Percentiles rank a stretch among this genome's conserved stretches.
These are phyloP conservation scores for Myotis yumanensis DNA, from an alignment of 2,113 vertebrate genomes.

Conservation along the genomic window DNA sequence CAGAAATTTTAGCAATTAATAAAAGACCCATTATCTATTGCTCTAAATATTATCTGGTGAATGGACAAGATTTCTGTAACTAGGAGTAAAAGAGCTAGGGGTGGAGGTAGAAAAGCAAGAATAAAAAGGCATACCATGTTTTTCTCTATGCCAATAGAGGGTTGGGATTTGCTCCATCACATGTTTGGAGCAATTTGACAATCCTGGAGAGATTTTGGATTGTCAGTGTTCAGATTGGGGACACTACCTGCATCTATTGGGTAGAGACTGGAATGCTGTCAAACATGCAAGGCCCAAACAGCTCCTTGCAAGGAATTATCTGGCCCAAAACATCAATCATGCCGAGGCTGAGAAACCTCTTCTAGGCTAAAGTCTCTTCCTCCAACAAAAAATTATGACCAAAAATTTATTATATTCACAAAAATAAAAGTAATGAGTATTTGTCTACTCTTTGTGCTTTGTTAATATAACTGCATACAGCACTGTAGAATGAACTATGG, in stretches of 20 bases:
- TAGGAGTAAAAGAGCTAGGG: background rate
- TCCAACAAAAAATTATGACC: background rate
- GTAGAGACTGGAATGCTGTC: background rate
- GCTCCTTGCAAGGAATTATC: background rate
- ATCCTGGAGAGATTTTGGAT: background rate
- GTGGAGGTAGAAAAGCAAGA: background rate
- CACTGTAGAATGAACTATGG: background rate
- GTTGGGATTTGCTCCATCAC: accelerated
- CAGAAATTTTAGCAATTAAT: background rate
- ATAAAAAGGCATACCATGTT: background rate
- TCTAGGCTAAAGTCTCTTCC: background rate
- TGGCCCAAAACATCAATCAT: background rate
- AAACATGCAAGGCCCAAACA: background rate
- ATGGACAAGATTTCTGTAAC: background rate
- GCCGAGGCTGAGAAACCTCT: background rate
- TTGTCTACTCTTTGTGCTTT: background rate
- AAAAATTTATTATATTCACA: background rate
- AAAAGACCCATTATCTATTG: background rate
- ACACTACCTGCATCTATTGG: background rate
- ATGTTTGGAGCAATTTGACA: background rate
- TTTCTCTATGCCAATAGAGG: background rate
- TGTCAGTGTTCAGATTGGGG: background rate
- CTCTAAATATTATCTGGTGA: background rate
- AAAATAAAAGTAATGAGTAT: background rate
- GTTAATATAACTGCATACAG: background rate